These are phyloP conservation scores for Globodera ellingtonae DNA, from an alignment of 1,140 invertebrate species.

Conservation along the genomic window DNA sequence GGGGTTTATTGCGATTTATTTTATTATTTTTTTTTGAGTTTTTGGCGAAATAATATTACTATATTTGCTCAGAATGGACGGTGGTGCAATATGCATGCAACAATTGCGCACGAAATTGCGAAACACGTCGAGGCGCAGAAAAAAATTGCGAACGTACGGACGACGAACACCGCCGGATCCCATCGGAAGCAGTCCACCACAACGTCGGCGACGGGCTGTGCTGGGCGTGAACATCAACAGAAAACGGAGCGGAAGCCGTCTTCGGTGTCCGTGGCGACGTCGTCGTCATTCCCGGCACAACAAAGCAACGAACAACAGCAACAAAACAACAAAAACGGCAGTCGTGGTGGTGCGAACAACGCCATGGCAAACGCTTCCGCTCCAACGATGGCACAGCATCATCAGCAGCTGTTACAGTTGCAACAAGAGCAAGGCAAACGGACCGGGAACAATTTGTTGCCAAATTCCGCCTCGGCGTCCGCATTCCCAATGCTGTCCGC, in stretches of 20 bases:
- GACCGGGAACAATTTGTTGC: background rate
- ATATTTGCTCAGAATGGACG: conserved; percentile 29
- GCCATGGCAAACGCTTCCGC: background rate
- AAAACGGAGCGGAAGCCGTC: conserved; percentile 13
- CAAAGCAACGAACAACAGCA: background rate
- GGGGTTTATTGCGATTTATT: no score
- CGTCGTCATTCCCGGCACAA: background rate
- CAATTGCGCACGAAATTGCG: conserved; percentile 36
- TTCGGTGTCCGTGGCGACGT: background rate
- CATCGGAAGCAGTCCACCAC: conserved; percentile 15
- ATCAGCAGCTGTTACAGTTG: conserved; percentile 29
- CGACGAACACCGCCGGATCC: conserved; percentile 1
- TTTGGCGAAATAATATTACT: background rate
- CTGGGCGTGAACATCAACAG: background rate
- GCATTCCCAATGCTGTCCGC: background rate
- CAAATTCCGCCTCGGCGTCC: background rate
- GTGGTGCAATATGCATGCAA: conserved; percentile 41
- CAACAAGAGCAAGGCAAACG: conserved; percentile 16
- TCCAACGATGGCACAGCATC: background rate
- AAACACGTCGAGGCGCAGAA: conserved; percentile 16
- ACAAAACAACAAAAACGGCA: conserved; percentile 12
- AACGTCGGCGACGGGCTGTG: conserved; percentile 12
- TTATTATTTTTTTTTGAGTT: background rate
- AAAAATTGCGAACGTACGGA: conserved; percentile 4
- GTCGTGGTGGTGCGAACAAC: background rate